These are phyloP conservation scores for Ptycholaimellus sp. DNA, from an alignment of 2,888 invertebrate genomes.

Conservation along the genomic window DNA sequence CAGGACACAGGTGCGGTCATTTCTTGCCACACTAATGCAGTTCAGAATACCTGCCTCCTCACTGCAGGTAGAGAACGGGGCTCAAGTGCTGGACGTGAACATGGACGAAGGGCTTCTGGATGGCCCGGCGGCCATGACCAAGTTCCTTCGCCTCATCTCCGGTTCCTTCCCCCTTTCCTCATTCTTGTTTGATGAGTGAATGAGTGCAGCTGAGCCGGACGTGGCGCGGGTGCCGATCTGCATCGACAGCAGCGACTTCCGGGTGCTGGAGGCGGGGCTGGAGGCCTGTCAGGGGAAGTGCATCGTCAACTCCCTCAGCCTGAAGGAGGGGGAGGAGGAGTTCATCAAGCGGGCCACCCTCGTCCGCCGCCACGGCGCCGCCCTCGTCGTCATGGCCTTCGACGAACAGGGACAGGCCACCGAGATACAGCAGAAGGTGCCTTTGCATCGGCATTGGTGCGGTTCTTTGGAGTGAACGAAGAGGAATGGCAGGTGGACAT, in stretches of 20 bases:
- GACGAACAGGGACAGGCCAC: slow-evolving; percentile 34
- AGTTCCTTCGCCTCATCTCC: slow-evolving; percentile 33
- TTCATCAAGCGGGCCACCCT: slow-evolving; percentile 31
- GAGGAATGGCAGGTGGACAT: slow-evolving; percentile 36
- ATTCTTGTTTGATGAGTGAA: no score
- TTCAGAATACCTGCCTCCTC: slow-evolving; percentile 33
- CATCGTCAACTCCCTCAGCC: slow-evolving; percentile 35
- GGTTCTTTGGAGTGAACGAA: no score
- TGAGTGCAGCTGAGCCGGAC: slow-evolving; percentile 38
- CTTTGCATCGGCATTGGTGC: background rate
- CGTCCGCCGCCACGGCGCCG: slow-evolving; percentile 32
- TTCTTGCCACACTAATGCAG: slow-evolving; percentile 14
- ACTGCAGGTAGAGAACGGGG: slow-evolving; percentile 34
- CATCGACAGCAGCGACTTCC: slow-evolving; percentile 35
- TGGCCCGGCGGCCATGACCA: slow-evolving; percentile 30
- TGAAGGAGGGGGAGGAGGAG: slow-evolving; percentile 35
- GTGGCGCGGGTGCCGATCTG: slow-evolving; percentile 31
- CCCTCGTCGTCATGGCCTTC: slow-evolving; percentile 37
- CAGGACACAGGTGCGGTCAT: background rate
- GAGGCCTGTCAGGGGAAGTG: slow-evolving; percentile 35
- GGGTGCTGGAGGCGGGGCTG: slow-evolving; percentile 34
- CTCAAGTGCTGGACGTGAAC: slow-evolving; percentile 35
- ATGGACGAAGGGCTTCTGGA: slow-evolving; percentile 36
- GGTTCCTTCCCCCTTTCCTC: no score
- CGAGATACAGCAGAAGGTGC: background rate